Percentiles rank a stretch among this genome's conserved stretches.
phyloP scores from a whole-genome alignment of 1,140 invertebrate species.

The Drosophila sproati region DNA sequence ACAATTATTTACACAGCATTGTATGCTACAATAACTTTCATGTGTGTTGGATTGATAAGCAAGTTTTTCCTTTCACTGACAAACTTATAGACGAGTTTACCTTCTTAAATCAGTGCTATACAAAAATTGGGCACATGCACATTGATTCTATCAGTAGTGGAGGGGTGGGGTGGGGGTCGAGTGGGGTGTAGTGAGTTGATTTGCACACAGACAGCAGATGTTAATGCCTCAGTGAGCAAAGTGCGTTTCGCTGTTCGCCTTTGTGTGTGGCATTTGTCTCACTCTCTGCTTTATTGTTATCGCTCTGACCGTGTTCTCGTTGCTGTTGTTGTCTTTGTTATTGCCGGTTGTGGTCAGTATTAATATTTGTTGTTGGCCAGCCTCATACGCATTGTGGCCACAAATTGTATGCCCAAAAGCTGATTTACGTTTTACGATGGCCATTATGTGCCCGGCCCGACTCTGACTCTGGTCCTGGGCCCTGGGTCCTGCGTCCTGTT shows the following conservation, averaged over 20 bases:
- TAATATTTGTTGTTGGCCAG: slow-evolving; percentile 55
- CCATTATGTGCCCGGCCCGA: slow-evolving; percentile 23
- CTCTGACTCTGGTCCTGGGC: background rate
- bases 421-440: slow-evolving; percentile 67
- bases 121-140: slow-evolving; percentile 12
- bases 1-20: slow-evolving; percentile 50
- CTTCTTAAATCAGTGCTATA: slow-evolving; percentile 44
- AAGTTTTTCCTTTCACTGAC: background rate
- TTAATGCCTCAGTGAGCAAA: slow-evolving; percentile 78
- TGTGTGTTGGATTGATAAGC: background rate
- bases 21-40: background rate
- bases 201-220: slow-evolving; percentile 63
- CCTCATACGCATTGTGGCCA: slow-evolving; percentile 66
- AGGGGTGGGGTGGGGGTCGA: no score
- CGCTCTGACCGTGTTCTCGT: slow-evolving; percentile 28
- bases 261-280: slow-evolving; percentile 30
- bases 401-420: slow-evolving; percentile 66
- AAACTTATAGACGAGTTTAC: slow-evolving; percentile 6
- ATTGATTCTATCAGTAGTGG: background rate
- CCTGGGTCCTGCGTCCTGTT: background rate
- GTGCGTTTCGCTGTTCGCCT: slow-evolving; percentile 75
- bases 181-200: background rate
- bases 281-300: slow-evolving; percentile 38
- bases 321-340: slow-evolving; percentile 22
- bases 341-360: slow-evolving; percentile 58